Percentiles rank a stretch among this genome's conserved stretches.
Evolutionary conservation across 2,797 vertebrate species (phyloP).

Genomic region (Myotis pilosus): DNA sequence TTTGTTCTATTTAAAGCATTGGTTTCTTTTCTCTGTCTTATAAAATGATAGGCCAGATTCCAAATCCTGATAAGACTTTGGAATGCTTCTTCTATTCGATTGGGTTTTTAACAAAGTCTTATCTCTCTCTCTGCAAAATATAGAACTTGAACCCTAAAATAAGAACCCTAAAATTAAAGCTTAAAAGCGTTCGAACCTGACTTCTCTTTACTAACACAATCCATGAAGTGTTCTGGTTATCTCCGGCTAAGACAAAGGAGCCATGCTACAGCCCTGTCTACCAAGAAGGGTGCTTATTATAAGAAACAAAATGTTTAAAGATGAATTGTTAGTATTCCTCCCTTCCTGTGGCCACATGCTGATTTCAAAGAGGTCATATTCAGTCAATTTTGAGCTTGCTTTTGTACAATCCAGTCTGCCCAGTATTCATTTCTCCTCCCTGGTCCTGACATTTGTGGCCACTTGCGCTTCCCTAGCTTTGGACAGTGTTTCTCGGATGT

Average conservation of each 20-base stretch:
- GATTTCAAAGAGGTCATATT: not conserved
- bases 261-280: not conserved
- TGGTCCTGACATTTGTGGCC: not conserved
- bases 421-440: rapidly evolving
- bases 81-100: not conserved
- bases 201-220: not conserved
- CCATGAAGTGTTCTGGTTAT: not conserved
- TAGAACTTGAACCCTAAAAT: slow-evolving; percentile 15
- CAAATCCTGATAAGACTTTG: slow-evolving; percentile 9
- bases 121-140: not conserved
- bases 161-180: not conserved
- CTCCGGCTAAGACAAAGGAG: not conserved
- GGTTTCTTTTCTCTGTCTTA: slow-evolving; percentile 10
- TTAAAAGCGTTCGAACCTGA: not conserved
- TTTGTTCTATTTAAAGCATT: slow-evolving; percentile 29
- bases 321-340: not conserved
- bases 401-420: not conserved
- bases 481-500: not conserved
- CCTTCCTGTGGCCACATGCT: not conserved
- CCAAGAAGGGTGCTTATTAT: not conserved
- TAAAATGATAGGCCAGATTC: not conserved
- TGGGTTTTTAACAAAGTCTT: not conserved
- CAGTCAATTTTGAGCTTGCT: not conserved
- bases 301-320: not conserved
- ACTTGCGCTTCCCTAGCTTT: not conserved